phyloP scores from a whole-genome alignment of 2,888 invertebrate genomes.

The Marasmarcha lunaedactyla region DNA sequence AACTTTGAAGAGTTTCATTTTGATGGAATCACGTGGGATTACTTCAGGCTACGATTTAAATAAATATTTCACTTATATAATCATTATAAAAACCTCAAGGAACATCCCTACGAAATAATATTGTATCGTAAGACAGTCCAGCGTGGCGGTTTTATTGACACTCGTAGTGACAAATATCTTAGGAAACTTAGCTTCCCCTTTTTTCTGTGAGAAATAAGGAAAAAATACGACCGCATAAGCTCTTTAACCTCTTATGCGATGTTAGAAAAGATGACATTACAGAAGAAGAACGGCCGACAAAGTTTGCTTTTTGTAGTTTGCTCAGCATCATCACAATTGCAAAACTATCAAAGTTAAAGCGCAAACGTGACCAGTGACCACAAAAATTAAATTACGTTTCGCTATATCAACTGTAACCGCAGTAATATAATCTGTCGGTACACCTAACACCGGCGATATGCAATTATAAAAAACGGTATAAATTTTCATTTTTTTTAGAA shows the following conservation, averaged over 20 bases:
- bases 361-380: constrained; percentile 1
- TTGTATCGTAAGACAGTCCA: constrained; percentile 48
- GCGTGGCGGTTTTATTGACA: constrained; percentile 70
- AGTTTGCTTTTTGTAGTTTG: too few relatives aligned
- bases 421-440: neutral
- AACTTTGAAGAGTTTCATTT: too few relatives aligned
- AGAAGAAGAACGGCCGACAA: too few relatives aligned
- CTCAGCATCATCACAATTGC: too few relatives aligned
- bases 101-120: constrained; percentile 25
- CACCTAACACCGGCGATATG: constrained; percentile 14
- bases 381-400: neutral
- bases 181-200: constrained; percentile 29
- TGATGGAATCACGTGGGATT: too few relatives aligned
- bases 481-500: constrained; percentile 45
- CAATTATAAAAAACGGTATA: constrained; percentile 32
- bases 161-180: constrained; percentile 67
- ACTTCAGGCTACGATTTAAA: too few relatives aligned
- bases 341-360: too few relatives aligned
- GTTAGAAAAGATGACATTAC: too few relatives aligned
- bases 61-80: too few relatives aligned
- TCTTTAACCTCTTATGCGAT: too few relatives aligned
- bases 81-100: too few relatives aligned
- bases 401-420: neutral
- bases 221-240: too few relatives aligned
- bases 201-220: constrained; percentile 2